Conservation (phyloP, 1,140 invertebrate species). For the Helicoverpa zea region DNA sequence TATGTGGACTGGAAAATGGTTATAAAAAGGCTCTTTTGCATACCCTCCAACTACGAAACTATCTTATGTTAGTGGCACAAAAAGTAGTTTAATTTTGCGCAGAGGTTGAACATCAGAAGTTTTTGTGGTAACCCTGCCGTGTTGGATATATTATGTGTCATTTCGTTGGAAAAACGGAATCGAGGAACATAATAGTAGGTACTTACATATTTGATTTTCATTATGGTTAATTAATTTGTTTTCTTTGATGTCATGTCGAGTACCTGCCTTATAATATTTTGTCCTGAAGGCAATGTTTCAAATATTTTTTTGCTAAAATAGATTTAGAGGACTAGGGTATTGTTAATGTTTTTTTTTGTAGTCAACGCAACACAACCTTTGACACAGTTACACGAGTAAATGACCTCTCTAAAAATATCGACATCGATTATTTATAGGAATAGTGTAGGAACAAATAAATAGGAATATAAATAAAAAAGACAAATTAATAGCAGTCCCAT, state of each 20-base stretch:
- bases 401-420: background rate
- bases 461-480: slow-evolving; percentile 45
- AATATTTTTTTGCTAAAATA: no score
- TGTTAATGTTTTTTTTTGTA: background rate
- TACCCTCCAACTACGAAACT: slow-evolving; percentile 36
- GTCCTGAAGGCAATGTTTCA: no score
- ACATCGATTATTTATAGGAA: slow-evolving; percentile 16
- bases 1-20: slow-evolving; percentile 44
- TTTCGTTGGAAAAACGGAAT: slow-evolving; percentile 23
- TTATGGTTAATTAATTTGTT: slow-evolving; percentile 8
- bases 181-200: background rate
- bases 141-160: slow-evolving; percentile 14
- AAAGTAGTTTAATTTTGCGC: slow-evolving; percentile 46
- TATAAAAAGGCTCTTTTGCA: slow-evolving; percentile 46
- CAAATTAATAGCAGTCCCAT: slow-evolving; percentile 32
- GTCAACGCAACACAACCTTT: background rate
- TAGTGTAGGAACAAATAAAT: slow-evolving; percentile 35
- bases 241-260: background rate
- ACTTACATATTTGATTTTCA: slow-evolving; percentile 1
- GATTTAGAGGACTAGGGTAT: no score
- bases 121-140: slow-evolving; percentile 40
- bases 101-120: slow-evolving; percentile 46
- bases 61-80: slow-evolving; percentile 41
- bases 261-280: no score
- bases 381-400: background rate